These are phyloP conservation scores for Pemphigus obesinymphae DNA, from an alignment of 1,140 invertebrate genomes.

Conservation along the genomic window DNA sequence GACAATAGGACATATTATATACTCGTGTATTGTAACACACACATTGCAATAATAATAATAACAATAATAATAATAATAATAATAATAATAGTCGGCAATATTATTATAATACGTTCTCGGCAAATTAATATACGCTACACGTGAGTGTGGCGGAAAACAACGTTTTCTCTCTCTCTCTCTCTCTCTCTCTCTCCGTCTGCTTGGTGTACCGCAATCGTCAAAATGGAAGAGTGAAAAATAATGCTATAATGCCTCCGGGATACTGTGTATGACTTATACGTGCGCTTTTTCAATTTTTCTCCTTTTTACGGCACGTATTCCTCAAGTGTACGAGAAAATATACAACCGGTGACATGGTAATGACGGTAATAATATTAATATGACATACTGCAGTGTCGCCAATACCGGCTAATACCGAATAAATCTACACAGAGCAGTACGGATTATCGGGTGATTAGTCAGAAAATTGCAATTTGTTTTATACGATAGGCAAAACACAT, in stretches of 20 bases:
- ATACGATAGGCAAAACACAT: too few relatives aligned
- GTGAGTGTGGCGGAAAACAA: background rate
- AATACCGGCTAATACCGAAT: too few relatives aligned
- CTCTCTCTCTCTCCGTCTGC: background rate
- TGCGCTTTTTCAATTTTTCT: background rate
- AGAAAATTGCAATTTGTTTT: too few relatives aligned
- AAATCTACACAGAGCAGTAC: too few relatives aligned
- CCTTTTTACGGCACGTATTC: background rate
- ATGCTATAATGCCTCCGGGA: background rate
- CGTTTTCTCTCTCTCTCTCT: background rate
- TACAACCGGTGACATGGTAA: background rate
- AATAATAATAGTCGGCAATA: too few relatives aligned
- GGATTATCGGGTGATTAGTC: too few relatives aligned
- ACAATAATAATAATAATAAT: background rate
- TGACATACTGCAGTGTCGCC: too few relatives aligned
- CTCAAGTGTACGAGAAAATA: background rate
- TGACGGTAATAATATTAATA: conserved; percentile 5
- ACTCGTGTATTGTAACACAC: background rate
- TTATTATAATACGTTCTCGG: background rate
- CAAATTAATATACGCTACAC: background rate
- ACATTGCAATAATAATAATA: background rate
- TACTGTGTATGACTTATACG: background rate
- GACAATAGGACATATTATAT: background rate
- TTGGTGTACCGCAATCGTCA: background rate
- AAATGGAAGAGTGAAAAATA: background rate